Base-by-base conservation (phyloP, 2,113 vertebrate genomes). In the Poeciliopsis prolifica region DNA sequence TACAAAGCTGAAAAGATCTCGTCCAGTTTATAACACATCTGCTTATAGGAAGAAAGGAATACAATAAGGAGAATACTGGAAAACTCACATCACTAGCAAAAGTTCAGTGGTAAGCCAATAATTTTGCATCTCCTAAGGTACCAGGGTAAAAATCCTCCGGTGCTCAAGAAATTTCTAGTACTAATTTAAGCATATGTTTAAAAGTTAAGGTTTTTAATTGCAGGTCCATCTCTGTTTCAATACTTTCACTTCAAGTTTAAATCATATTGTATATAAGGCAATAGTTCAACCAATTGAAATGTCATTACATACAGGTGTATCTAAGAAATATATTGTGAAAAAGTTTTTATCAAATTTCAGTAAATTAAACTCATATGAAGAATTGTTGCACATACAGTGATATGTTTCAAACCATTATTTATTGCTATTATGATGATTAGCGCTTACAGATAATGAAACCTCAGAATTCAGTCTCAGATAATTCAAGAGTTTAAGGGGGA, bases 11-110 rank as follows among this genome's bases (percentile, higher is more conserved):
- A 93, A 93, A 4, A 90, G 94, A 10, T 94, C 84, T 19, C 95
- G 95, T 65, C 94, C 94, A 86, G 93, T 94, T 40, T 98, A 95
- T 74, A 94, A 97, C 84, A 95, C 94, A 11, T 95, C 85, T 2
- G 84, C 70, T 63, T 87, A 94, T 68, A 94, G 96, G 77, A 92
- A 89, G 54, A 96, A 93, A 66, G 96, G 96, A 79, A 96, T 96
- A 0, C 92, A 92, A 7, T 42, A 95, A 37, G 95, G 96, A 77
- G 70, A 92, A 29, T 96, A 89, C 81, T 88, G 92, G 82, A 94
- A 93, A 80, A 80, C 64, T 76, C 95, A 95, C 26, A 70, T 61
- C 54, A 86, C 78, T 54, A 72, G 75, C 28, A 82, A 74, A 65
- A 35, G 35, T 67, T 87, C 91, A 31, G 92, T 95, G 94, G 96